Evolutionary conservation across 92 coral and sea anemone species (phyloP).

Genomic region (Anthopleura xanthogrammica): DNA sequence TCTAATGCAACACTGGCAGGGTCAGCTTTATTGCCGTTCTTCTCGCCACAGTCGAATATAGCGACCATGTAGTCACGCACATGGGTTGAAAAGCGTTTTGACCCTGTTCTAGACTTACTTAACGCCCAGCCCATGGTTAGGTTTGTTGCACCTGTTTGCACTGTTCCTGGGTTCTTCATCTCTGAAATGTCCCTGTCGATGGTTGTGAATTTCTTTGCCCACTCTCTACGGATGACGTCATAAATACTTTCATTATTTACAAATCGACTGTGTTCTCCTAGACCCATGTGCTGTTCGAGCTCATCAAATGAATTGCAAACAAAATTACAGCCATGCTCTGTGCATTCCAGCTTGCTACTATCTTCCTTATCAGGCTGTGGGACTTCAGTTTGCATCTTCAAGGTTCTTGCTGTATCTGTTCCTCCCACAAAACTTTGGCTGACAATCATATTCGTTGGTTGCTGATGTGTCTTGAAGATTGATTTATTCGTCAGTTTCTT

Average conservation of each 20-base stretch:
- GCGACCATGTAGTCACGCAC: too few species aligned
- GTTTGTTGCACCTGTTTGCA: not conserved
- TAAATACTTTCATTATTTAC: constrained; percentile 35
- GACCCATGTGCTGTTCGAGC: constrained; percentile 20
- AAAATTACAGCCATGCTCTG: constrained; percentile 21
- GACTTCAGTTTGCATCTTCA: not conserved
- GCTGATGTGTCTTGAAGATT: constrained; percentile 50
- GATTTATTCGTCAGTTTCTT: constrained; percentile 36
- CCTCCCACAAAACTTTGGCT: not conserved
- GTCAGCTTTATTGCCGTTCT: too few species aligned
- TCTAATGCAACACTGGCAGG: too few species aligned
- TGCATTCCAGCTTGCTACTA: not conserved
- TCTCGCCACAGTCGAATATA: too few species aligned
- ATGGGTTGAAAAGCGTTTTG: too few species aligned
- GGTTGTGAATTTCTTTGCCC: constrained; percentile 59
- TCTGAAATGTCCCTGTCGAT: constrained; percentile 4
- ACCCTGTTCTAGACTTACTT: too few species aligned
- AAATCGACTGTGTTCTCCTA: constrained; percentile 36
- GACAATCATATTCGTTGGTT: constrained; percentile 28
- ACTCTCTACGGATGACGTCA: constrained; percentile 58
- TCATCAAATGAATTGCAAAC: constrained; percentile 10
- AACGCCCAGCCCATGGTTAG: too few species aligned
- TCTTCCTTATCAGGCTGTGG: not conserved
- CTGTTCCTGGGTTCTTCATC: not conserved
- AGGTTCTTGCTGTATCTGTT: not conserved